Percentiles rank a stretch among this genome's conserved stretches.
phyloP scores from a whole-genome alignment of 2,888 invertebrate genomes.

The Synanthedon vespiformis region DNA sequence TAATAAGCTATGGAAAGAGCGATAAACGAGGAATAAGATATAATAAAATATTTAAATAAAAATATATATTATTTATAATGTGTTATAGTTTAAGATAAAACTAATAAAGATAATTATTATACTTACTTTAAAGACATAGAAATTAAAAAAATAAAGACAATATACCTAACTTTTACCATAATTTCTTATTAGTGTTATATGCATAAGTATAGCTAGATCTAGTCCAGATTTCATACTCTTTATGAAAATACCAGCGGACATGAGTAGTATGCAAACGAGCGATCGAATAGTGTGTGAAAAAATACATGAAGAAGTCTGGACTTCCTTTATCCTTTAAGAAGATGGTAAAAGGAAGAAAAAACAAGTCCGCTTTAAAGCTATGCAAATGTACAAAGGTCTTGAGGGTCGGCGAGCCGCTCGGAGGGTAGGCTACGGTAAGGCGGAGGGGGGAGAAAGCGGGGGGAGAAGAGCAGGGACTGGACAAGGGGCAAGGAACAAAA shows the following conservation, averaged over 20 bases:
- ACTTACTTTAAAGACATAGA: too few species aligned
- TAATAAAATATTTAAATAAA: background rate
- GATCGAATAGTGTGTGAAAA: background rate
- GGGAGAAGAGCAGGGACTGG: conserved; percentile 26
- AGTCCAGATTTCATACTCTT: too few species aligned
- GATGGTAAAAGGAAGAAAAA: conserved; percentile 40
- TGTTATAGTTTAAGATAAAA: too few species aligned
- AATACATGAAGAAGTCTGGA: conserved; percentile 13
- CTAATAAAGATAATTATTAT: too few species aligned
- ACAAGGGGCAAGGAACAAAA: conserved; percentile 61
- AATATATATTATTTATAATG: too few species aligned
- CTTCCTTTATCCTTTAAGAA: conserved; percentile 57
- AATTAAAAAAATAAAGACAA: too few species aligned
- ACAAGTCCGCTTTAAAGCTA: conserved; percentile 55
- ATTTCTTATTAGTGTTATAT: too few species aligned
- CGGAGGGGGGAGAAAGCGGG: conserved; percentile 13
- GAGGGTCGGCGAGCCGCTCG: conserved; percentile 34
- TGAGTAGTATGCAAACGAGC: background rate
- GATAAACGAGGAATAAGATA: background rate
- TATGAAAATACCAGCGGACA: too few species aligned
- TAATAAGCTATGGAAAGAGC: background rate
- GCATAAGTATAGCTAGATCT: too few species aligned
- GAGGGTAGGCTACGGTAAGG: conserved; percentile 9
- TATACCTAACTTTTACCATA: too few species aligned
- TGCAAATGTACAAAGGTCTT: conserved; percentile 67